phyloP scores from a whole-genome alignment of 2,888 invertebrate genomes.

The Allacma fusca region DNA sequence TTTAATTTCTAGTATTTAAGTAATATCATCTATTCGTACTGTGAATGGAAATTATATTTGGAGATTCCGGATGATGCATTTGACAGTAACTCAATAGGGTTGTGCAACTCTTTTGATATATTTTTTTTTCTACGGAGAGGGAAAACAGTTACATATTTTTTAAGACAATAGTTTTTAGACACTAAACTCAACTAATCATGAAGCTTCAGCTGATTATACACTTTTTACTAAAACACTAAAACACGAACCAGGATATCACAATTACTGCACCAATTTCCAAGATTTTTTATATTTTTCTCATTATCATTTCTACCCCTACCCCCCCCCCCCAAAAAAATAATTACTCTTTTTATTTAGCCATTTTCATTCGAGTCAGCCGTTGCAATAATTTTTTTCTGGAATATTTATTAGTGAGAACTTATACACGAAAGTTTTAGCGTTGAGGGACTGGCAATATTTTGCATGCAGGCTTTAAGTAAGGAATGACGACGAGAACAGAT shows the following conservation, averaged over 20 bases:
- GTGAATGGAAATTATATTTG: too few species aligned
- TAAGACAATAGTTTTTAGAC: neutral
- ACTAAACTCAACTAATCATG: neutral
- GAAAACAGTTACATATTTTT: neutral
- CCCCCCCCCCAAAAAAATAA: too few species aligned
- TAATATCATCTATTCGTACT: too few species aligned
- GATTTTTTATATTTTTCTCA: too few species aligned
- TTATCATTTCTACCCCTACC: too few species aligned
- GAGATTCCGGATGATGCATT: too few species aligned
- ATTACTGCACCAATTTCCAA: neutral
- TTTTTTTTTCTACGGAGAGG: neutral
- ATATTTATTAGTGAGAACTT: neutral
- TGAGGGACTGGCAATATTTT: too few species aligned
- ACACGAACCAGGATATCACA: neutral
- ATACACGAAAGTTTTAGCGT: too few species aligned
- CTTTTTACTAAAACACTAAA: conserved; percentile 32
- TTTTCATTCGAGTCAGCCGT: conserved; percentile 1
- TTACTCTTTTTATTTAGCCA: neutral
- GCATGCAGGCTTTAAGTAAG: too few species aligned
- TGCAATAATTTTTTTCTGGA: neutral
- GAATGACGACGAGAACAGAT: too few species aligned
- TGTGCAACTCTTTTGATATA: neutral
- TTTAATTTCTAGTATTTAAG: too few species aligned
- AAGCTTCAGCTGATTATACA: conserved; percentile 33
- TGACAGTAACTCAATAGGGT: too few species aligned